phyloP scores from a whole-genome alignment of 2,113 vertebrate species.

The Neoarius graeffei region DNA sequence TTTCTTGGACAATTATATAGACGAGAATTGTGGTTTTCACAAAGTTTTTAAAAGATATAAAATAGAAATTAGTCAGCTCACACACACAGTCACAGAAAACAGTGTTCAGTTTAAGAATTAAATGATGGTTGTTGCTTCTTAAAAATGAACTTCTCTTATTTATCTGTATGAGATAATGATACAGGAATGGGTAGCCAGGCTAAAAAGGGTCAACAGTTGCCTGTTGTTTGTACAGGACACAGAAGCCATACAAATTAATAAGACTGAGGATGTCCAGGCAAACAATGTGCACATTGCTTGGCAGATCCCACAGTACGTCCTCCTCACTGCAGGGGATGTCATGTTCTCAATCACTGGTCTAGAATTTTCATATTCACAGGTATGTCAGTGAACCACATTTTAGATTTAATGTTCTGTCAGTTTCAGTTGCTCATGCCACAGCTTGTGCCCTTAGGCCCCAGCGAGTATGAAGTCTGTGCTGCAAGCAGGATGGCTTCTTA shows the following conservation, averaged over 20 bases:
- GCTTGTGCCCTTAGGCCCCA: conserved; percentile 78
- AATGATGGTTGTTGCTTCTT: neutral
- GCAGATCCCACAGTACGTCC: conserved; percentile 91
- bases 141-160: neutral
- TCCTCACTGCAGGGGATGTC: conserved; percentile 90
- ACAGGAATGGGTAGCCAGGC: neutral
- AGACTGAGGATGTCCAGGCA: conserved; percentile 79
- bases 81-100: neutral
- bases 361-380: conserved; percentile 99
- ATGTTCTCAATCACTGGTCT: conserved; percentile 97
- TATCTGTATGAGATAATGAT: neutral
- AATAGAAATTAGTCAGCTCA: neutral
- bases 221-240: conserved; percentile 64
- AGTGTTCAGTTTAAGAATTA: neutral
- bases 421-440: neutral
- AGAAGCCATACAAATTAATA: conserved; percentile 56
- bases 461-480: conserved; percentile 96
- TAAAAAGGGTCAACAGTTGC: neutral
- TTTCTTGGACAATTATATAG: neutral
- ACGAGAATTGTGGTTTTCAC: neutral
- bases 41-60: neutral
- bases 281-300: conserved; percentile 87
- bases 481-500: conserved; percentile 94
- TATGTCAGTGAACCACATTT: conserved; percentile 50
- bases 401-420: neutral